Evolutionary conservation across 2,113 vertebrate genomes (phyloP), one percentile per base, ranked within the genome.

Genomic region (Balaenoptera acutorostrata): DNA sequence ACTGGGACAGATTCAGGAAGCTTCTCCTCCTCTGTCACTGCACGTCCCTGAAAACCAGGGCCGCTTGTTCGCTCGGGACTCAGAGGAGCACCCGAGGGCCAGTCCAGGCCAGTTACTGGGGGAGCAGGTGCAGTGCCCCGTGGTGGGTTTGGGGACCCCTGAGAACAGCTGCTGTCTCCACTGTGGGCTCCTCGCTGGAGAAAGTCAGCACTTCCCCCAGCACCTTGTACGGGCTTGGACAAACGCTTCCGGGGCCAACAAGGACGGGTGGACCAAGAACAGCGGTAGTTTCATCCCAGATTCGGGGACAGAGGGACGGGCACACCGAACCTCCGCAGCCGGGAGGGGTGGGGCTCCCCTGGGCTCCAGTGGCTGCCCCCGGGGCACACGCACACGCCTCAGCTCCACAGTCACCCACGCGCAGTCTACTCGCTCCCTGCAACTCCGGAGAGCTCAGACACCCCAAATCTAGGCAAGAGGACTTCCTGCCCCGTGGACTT

Each of bases 181-280:
- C 0, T 2, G 0, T 0, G 23, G 23, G 13, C 2, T 15, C 36
- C 12, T 27, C 3, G 0, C 1, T 1, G n/a, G 41, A 11, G 49
- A 25, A 33, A 1, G 21, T 5, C 12, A 2, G 4, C 17, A 2
- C 6, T 11, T 6, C 44, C 63, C 33, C 80, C 2, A 10, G 10
- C 13, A 0, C 41, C 39, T 1, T 0, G 3, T 12, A 0, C 0
- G 5, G 57, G 21, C 87, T 1, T 17, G 64, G 64, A 23, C 13
- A 23, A 11, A 57, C 5, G 0, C 49, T 27, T 27, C 46, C 23
- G 8, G 55, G n/a, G 66, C 7, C 4, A 10, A 31, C 80, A 25
- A 29, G 13, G 33, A 52, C 21, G 36, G 33, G 33, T 17, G 41
- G 46, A 23, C 52, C 92, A 18, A 29, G 29, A 8, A 46, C 0